Evolutionary conservation across 2,888 invertebrate genomes (phyloP).

Genomic region (Vanessa cardui): DNA sequence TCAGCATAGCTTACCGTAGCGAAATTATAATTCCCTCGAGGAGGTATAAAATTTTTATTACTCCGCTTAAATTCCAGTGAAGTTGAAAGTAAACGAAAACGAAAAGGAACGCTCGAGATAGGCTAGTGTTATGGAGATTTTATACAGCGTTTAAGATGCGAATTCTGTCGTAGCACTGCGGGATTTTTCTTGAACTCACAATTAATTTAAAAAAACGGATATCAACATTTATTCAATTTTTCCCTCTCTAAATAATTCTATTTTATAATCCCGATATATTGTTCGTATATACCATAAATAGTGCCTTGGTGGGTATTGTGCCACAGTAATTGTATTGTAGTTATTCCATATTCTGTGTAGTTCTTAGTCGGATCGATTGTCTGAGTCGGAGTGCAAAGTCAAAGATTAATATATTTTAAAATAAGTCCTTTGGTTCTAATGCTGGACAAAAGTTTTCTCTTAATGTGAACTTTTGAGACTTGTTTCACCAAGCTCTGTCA

Average conservation of each 20-base stretch:
- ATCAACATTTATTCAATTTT: neutral
- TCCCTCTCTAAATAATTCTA: neutral
- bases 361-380: too few relatives aligned
- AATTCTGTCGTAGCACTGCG: constrained; percentile 11
- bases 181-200: neutral
- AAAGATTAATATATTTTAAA: too few relatives aligned
- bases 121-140: constrained; percentile 24
- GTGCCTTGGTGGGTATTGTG: too few relatives aligned
- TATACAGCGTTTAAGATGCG: constrained; percentile 22
- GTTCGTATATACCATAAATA: too few relatives aligned
- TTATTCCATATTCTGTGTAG: too few relatives aligned
- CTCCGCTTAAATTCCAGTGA: constrained; percentile 39
- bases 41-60: constrained; percentile 39
- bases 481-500: too few relatives aligned
- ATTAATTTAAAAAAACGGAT: neutral
- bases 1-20: constrained; percentile 34
- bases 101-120: constrained; percentile 30
- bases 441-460: too few relatives aligned
- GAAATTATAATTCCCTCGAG: constrained; percentile 39
- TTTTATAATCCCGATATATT: neutral
- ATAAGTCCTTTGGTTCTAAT: too few relatives aligned
- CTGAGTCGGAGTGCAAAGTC: too few relatives aligned
- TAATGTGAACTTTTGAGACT: too few relatives aligned
- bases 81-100: constrained; percentile 37
- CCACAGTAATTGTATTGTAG: too few relatives aligned